Base-by-base conservation (phyloP, 1,140 invertebrate species). In the Eurosta solidaginis region DNA sequence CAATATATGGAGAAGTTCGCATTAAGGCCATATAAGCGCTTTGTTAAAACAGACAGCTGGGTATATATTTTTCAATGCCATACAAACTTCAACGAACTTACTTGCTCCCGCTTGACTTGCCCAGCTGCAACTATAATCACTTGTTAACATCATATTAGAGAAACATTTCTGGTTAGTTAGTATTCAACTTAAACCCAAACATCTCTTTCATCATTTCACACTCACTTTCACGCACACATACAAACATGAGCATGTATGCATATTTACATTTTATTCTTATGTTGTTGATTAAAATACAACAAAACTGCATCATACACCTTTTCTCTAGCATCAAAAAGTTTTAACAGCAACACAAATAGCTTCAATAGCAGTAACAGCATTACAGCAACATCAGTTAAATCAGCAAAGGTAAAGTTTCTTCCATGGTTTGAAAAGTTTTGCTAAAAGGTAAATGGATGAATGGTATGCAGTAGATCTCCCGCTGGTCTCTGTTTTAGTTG, bases 401-500 rank as follows among this genome's bases (percentile, higher is more conserved):
- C 33, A 40, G 59, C 59, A 42, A 22, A 42, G 36, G 17, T 36
- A 1, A 20, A 68, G 33, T 68, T 36, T 68, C 36, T 20, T 9
- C 59, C n/a, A n/a, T n/a, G n/a, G n/a, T n/a, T n/a, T n/a, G n/a
- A n/a, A n/a, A n/a, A n/a, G n/a, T n/a, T n/a, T n/a, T n/a, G n/a
- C n/a, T n/a, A n/a, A n/a, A n/a, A 63, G 25, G 12, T 5, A 36
- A 63, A 3, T 25, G n/a, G 10, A 10, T 10, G 20, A 68, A 29
- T 36, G 14, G 17, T 27, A 29, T 6, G 12, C n/a, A n/a, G 20
- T 2, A 1, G 6, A 17, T 40, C 33, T 3, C n/a, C 33, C 33
- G 3, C 14, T 40, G 59, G 59, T 68, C 59, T 68, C 59, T 68
- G 59, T 68, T 68, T 68, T 40, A 68, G 36, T 68, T 68, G 33